Evolutionary conservation across 2,797 vertebrate genomes (phyloP), one percentile per base, ranked within the genome.

Genomic region (Vireo griseus): DNA sequence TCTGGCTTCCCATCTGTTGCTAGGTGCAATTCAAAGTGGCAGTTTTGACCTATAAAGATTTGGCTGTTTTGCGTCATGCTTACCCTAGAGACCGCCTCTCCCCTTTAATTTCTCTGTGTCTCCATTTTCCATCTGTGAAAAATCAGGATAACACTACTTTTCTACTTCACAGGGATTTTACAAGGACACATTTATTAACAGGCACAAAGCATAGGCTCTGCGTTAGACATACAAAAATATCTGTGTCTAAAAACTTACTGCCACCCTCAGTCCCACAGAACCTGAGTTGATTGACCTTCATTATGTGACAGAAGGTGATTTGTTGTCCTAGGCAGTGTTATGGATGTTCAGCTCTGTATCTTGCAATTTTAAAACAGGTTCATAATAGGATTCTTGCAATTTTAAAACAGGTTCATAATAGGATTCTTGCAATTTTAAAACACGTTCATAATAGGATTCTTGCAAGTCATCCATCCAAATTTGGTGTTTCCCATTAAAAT

Each of bases 41-140:
- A 86, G 95, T 95, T 96, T 90, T 97, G 95, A 97, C 95, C 96
- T 97, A 96, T 96, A 96, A 97, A 96, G 94, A 92, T 97, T 93
- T 91, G 91, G 94, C 92, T 96, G 94, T n/a, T 96, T 94, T 97
- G 82, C 92, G 90, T 96, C 96, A 95, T 13, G 63, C 55, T 67
- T 96, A 95, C 94, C 91, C 95, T 96, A 96, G 95, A 97, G 95
- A 96, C 94, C 88, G 91, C 68, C 92, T 95, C 92, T 92, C 95
- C 91, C 94, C 90, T 93, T 94, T 95, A 95, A 94, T 97, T 95
- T 97, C 88, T 86, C 55, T 37, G 47, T 92, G 87, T 90, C 86
- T 96, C 91, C 88, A 91, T 94, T 94, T 91, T 96, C 95, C 95
- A 94, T 94, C 96, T 96, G 95, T 95, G 95, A 95, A 97, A 96